These are phyloP conservation scores for Podarcis raffonei DNA, from an alignment of 2,113 vertebrate genomes.

Conservation along the genomic window DNA sequence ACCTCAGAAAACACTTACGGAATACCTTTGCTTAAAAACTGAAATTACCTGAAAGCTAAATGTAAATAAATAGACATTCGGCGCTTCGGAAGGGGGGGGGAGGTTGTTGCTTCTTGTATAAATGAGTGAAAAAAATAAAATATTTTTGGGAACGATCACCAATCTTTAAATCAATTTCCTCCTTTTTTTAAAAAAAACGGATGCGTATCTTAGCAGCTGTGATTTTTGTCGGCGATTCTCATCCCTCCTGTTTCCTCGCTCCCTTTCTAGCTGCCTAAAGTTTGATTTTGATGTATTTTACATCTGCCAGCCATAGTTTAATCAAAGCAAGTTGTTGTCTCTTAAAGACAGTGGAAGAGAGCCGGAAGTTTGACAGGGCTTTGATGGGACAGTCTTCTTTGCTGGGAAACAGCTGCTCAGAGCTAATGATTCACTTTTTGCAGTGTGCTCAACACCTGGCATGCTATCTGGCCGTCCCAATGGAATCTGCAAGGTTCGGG, in stretches of 20 bases:
- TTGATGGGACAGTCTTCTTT: neutral
- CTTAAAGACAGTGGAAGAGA: neutral
- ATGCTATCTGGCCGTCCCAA: neutral
- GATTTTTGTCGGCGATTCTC: neutral
- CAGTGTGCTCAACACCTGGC: neutral
- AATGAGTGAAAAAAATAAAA: no score
- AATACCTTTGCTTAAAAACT: no score
- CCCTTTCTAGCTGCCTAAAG: neutral
- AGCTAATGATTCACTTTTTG: neutral
- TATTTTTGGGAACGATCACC: no score
- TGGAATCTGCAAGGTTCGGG: neutral
- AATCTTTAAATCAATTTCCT: neutral
- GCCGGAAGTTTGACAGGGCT: neutral
- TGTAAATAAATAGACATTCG: no score
- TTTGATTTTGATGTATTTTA: neutral
- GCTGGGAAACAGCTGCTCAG: neutral
- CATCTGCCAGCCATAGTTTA: slow-evolving; percentile 2
- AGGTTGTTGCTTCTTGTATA: no score
- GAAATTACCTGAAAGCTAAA: no score
- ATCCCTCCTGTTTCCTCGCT: neutral
- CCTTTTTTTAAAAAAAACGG: neutral
- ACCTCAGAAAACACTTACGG: no score
- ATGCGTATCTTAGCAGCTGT: neutral
- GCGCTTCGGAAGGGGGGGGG: no score
- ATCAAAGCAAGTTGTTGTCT: neutral